These are phyloP conservation scores for Epirrita christyi DNA, from an alignment of 2,888 invertebrate species.

Conservation along the genomic window DNA sequence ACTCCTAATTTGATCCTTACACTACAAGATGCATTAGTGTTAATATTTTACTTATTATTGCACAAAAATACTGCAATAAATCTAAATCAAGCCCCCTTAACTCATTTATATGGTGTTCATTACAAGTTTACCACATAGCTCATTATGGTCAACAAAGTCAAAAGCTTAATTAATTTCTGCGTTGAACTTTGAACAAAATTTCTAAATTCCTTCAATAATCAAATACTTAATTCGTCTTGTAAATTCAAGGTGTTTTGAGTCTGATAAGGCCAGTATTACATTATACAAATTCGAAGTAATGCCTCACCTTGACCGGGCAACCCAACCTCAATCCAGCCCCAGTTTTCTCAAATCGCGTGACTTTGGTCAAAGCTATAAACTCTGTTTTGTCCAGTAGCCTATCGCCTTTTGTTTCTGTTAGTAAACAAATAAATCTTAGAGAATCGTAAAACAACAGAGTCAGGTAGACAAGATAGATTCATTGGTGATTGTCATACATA, in stretches of 20 bases:
- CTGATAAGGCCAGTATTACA: not conserved
- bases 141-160: not conserved
- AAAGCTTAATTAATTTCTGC: not conserved
- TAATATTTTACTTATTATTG: not conserved
- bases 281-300: not conserved
- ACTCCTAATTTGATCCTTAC: not conserved
- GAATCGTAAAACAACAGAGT: not conserved
- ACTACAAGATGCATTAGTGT: not conserved
- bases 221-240: not conserved
- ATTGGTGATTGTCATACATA: not conserved
- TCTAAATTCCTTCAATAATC: not conserved
- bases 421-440: slow-evolving; percentile 24
- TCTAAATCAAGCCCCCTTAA: not conserved
- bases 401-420: slow-evolving; percentile 5
- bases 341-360: slow-evolving; percentile 20
- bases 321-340: slow-evolving; percentile 10
- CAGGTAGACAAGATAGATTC: not conserved
- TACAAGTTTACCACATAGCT: not conserved
- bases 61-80: not conserved
- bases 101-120: not conserved
- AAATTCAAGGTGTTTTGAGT: slow-evolving; percentile 4
- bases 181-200: not conserved
- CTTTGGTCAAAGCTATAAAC: slow-evolving; percentile 20
- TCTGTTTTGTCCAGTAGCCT: slow-evolving; percentile 10
- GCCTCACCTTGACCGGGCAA: slow-evolving; percentile 18